Percentiles rank a stretch among this genome's conserved stretches.
Conservation (phyloP, 2,888 invertebrate genomes). For the Julus scandinavius region DNA sequence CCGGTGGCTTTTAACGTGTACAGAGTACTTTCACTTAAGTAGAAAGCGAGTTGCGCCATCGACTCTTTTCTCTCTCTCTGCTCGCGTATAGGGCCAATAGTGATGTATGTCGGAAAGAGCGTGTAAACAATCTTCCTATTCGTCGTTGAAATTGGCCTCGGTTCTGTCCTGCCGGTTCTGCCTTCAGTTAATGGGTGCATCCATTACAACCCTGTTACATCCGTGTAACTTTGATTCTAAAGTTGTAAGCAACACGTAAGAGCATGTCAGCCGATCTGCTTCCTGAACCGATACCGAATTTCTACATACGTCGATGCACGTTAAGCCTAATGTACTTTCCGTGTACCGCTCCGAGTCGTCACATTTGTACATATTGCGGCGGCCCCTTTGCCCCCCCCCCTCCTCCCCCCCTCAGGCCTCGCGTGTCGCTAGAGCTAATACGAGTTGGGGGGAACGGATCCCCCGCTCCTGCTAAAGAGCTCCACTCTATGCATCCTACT, state of each 20-base stretch:
- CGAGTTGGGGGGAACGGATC: neutral
- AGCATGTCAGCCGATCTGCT: conserved; percentile 57
- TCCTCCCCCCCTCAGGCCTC: neutral
- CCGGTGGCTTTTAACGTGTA: conserved; percentile 47
- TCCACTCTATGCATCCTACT: neutral
- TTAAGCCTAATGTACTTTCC: conserved; percentile 57
- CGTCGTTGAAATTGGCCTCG: conserved; percentile 31
- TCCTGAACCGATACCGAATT: conserved; percentile 55
- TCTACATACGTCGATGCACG: conserved; percentile 41
- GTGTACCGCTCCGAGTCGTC: conserved; percentile 57
- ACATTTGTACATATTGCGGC: conserved; percentile 57
- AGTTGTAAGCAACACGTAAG: conserved; percentile 56
- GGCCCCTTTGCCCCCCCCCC: neutral
- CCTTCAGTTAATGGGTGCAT: conserved; percentile 56
- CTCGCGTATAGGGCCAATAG: neutral
- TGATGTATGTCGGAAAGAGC: neutral
- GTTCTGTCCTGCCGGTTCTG: conserved; percentile 45
- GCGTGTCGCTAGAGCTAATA: neutral
- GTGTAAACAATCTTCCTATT: conserved; percentile 48
- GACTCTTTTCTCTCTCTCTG: neutral
- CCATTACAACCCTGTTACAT: conserved; percentile 57
- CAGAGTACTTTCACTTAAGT: conserved; percentile 47
- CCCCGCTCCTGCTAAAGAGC: neutral
- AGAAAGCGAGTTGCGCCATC: neutral
- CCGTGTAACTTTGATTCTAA: conserved; percentile 55